A percentile compares a stretch with the other conserved stretches of the same genome.
Conservation (phyloP, 2,113 vertebrate species). For the Ctenomys sociabilis region DNA sequence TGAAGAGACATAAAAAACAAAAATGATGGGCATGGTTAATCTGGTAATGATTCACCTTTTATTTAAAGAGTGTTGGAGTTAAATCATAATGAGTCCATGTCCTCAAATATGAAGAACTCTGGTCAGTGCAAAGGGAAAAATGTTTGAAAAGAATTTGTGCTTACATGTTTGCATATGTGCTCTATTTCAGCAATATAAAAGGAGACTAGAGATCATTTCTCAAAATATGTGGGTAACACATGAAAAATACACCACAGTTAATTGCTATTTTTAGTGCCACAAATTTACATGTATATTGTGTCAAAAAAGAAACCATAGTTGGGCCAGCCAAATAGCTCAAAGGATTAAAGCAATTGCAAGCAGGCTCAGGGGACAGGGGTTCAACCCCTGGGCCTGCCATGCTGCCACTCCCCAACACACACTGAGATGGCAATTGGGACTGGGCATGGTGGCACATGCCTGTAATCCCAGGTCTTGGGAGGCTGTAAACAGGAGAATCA, state of each 20-base stretch:
- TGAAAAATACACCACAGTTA: conserved; percentile 26
- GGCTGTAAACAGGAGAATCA: too few species aligned
- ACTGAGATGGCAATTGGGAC: too few species aligned
- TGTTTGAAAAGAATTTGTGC: neutral
- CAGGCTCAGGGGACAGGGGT: too few species aligned
- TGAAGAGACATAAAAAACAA: neutral
- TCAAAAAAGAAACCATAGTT: conserved; percentile 17
- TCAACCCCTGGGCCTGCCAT: too few species aligned
- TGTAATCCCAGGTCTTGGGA: too few species aligned
- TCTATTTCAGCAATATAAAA: neutral
- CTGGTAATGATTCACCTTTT: conserved; percentile 14
- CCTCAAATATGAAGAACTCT: neutral
- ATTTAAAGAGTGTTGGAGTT: neutral
- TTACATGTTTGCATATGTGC: neutral
- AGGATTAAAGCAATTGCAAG: too few species aligned
- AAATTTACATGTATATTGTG: conserved; percentile 41
- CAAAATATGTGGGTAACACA: neutral
- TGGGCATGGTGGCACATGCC: too few species aligned
- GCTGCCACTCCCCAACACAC: too few species aligned
- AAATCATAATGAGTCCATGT: neutral
- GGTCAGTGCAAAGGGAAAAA: neutral
- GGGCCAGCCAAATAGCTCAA: too few species aligned
- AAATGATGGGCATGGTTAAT: neutral
- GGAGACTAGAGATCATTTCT: conserved; percentile 29
- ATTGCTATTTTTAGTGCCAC: conserved; percentile 47